phyloP scores from a whole-genome alignment of 2,113 vertebrate species.

The Lophius piscatorius region DNA sequence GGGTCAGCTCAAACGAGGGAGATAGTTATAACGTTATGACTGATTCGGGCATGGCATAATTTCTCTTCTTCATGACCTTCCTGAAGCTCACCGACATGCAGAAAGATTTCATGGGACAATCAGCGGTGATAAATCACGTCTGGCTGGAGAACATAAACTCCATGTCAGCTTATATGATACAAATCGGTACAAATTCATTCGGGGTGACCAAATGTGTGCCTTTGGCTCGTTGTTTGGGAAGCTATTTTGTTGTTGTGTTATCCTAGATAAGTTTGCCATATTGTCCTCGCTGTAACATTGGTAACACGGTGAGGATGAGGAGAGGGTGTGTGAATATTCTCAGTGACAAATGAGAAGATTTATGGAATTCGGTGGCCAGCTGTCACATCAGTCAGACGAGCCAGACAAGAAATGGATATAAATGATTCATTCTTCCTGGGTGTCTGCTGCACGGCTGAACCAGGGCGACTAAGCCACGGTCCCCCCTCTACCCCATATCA shows the following conservation, averaged over 20 bases:
- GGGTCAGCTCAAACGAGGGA: too few relatives aligned
- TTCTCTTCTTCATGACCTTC: conserved; percentile 14
- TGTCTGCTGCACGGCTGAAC: conserved; percentile 52
- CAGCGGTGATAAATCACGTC: background rate
- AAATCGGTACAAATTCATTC: background rate
- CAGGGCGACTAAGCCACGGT: conserved; percentile 24
- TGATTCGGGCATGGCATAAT: too few relatives aligned
- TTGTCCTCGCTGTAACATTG: conserved; percentile 38
- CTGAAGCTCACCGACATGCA: background rate
- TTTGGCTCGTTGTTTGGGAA: conserved; percentile 11
- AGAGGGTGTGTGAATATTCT: conserved; percentile 12
- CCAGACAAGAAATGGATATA: conserved; percentile 61
- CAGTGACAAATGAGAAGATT: conserved; percentile 64
- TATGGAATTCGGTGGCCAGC: conserved; percentile 65
- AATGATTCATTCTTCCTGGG: conserved; percentile 73
- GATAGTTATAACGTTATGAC: too few relatives aligned
- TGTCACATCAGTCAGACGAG: conserved; percentile 66
- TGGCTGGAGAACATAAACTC: background rate
- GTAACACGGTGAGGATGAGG: conserved; percentile 4
- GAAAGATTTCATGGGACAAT: background rate
- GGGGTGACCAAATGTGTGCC: background rate
- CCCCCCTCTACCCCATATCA: conserved; percentile 10
- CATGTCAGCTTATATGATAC: conserved; percentile 11
- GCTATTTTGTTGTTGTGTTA: conserved; percentile 3
- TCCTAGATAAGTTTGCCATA: conserved; percentile 55